Evolutionary conservation across 2,888 invertebrate genomes (phyloP), one percentile per base, ranked within the genome.

Genomic region (Tortrix viridana): DNA sequence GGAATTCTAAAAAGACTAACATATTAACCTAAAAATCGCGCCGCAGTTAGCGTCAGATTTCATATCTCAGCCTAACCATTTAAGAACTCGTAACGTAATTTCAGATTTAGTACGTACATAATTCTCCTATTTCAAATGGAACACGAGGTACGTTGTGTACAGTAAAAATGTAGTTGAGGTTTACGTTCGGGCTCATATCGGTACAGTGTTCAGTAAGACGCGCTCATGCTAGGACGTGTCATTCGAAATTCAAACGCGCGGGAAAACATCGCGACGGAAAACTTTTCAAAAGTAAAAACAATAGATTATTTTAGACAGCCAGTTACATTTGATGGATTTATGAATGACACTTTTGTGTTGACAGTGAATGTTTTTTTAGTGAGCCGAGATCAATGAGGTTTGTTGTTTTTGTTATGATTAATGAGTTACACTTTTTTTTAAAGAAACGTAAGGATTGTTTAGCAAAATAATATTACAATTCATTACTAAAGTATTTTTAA

Each of bases 331-430:
- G 32, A 55, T 32, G 61, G 54, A 55, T 62, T 55, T 32, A 60
- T 61, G 62, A 50, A 50, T 53, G 38, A 18, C 52, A 38, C 53
- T 16, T 44, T 38, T 59, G 60, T 57, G 62, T 62, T 46, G 56
- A 44, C 16, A 53, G 55, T 63, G 63, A 63, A 63, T 63, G 58
- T 47, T 53, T 58, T 41, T 58, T 63, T 63, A 52, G 63, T 63
- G 63, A 53, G 43, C 58, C 20, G 20, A 16, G 38, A 43, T 48
- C 32, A 32, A 41, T 41, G 56, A 63, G 63, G 63, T 63, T 53
- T 26, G 63, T 63, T 47, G 44, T 47, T 22, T 41, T 47, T 26
- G 32, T 18, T 47, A 32, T 12, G 46, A 16, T 20, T 50, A 5
- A 20, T 22, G 22, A 9, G 46, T 46, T 32, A 12, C 12, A 32